Base-by-base conservation (phyloP, 2,888 invertebrate genomes). In the Ecdyonurus torrentis region DNA sequence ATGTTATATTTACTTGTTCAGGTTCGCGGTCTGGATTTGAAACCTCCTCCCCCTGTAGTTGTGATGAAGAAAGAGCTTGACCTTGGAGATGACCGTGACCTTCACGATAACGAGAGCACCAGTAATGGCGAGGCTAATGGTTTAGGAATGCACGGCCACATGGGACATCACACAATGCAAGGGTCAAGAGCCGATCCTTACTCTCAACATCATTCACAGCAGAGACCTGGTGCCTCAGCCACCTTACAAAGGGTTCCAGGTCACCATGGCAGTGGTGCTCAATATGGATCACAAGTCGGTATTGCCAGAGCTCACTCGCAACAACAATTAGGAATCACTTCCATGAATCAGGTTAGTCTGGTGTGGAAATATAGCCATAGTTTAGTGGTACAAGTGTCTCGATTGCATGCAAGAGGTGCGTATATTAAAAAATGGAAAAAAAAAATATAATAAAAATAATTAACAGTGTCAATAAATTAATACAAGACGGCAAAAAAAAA, bases 31-130 rank as follows among this genome's bases (percentile, higher is more conserved):
- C 55, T 55, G 55, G 55, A 55, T n/a, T 7, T 55, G 55, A 55
- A 55, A 75, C 91, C 91, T 72, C 87, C 91, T 64, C 92, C 92
- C 64, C 93, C 93, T 37, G 92, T 93, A 23, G 93, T 94, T 58
- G 92, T 94, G 65, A 86, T 94, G 70, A 94, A 94, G 68, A 76
- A 76, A 65, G 91, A 92, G 72, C 81, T 92, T 69, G 82, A 90
- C 65, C 91, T 91, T 70, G 91, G 92, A 68, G 89, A 89, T 69
- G 78, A 76, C 65, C 83, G 84, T 64, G 75, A 75, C 59, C 69
- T 70, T 23, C 69, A 72, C 61, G 66, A 69, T 7, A 58, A 64
- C 59, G 61, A 64, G 61, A 55, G 55, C 55, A 55, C 55, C 55
- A 55, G 55, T 22, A 55, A 55, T 20, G 65, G 68, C 25, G 67